A percentile compares a stretch with the other conserved stretches of the same genome.
Evolutionary conservation across 2,797 vertebrate genomes (phyloP).

Genomic region (Taeniopygia guttata): DNA sequence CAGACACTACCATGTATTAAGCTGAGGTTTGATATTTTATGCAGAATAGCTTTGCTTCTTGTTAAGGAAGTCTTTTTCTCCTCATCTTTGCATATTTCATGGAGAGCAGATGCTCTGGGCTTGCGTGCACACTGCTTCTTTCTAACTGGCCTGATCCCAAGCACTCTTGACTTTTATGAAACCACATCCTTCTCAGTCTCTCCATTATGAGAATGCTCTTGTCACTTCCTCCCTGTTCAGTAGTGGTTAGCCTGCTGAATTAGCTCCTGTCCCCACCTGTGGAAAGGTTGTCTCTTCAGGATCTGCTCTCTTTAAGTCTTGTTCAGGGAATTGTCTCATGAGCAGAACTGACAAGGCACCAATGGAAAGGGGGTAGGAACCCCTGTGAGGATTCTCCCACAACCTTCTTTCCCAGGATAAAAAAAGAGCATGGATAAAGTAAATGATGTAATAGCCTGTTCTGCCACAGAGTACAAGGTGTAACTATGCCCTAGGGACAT

Average conservation of each 20-base stretch:
- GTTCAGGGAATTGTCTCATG: neutral
- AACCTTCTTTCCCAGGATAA: neutral
- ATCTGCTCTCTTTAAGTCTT: neutral
- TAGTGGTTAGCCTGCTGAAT: neutral
- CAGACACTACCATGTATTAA: neutral
- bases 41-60: neutral
- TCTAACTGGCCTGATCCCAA: neutral
- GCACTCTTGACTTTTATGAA: slow-evolving; percentile 19
- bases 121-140: neutral
- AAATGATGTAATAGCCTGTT: neutral
- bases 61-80: neutral
- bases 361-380: neutral
- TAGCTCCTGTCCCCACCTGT: slow-evolving; percentile 10
- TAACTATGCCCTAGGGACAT: neutral
- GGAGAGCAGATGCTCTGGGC: neutral
- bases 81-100: neutral
- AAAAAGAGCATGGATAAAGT: neutral
- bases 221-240: neutral
- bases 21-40: neutral
- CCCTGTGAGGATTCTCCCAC: neutral
- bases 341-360: neutral
- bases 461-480: neutral
- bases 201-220: slow-evolving; percentile 9
- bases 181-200: neutral
- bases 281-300: neutral